phyloP scores from a whole-genome alignment of 2,797 vertebrate genomes.

The Chiroxiphia lanceolata region DNA sequence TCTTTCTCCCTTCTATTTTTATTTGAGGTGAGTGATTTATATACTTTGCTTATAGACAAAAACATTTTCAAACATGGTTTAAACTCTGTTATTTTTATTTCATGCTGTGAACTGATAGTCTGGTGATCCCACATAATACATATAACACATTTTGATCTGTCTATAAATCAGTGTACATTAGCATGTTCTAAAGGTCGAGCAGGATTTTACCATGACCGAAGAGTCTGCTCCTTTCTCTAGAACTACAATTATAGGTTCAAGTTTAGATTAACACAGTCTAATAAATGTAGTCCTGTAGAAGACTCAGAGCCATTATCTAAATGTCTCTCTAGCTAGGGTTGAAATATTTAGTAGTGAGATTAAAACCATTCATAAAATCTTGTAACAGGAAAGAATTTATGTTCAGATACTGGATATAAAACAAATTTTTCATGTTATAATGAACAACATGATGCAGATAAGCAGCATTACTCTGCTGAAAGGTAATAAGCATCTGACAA shows the following conservation, averaged over 20 bases:
- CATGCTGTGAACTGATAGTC: background rate
- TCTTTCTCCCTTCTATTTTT: background rate
- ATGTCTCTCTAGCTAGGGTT: background rate
- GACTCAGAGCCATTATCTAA: background rate
- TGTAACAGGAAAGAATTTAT: background rate
- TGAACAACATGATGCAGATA: background rate
- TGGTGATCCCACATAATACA: rapidly evolving
- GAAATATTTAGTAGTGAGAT: background rate
- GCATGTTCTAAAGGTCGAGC: background rate
- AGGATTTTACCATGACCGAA: background rate
- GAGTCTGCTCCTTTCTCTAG: background rate
- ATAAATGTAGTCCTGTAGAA: background rate
- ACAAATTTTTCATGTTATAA: background rate
- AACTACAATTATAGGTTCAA: background rate
- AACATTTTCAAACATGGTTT: background rate
- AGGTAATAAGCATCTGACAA: background rate
- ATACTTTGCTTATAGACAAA: background rate
- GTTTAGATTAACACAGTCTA: background rate
- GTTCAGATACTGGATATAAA: background rate
- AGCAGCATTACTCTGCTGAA: background rate
- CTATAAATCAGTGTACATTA: background rate
- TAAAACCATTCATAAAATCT: background rate
- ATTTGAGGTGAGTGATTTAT: background rate
- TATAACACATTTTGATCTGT: background rate
- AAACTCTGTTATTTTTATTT: background rate